Evolutionary conservation across 2,797 vertebrate species (phyloP).

Genomic region (Scleropages formosus): DNA sequence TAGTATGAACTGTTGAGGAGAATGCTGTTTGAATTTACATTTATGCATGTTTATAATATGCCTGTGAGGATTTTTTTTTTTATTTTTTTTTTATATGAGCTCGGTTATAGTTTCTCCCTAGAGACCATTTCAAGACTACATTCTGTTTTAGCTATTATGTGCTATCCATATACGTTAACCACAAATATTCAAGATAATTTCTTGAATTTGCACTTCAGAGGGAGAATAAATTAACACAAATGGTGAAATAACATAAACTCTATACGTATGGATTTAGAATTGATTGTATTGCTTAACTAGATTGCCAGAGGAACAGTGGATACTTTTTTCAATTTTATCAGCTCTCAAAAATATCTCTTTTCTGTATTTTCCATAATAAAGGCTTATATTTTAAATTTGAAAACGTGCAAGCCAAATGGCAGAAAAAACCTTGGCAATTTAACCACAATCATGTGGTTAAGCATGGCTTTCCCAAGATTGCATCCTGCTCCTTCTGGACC

Average conservation of each 20-base stretch:
- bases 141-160: no score
- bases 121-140: neutral
- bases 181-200: no score
- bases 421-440: neutral
- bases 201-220: no score
- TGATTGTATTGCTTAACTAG: neutral
- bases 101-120: neutral
- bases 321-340: neutral
- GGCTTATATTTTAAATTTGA: neutral
- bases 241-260: neutral
- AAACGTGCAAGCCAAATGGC: neutral
- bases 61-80: neutral
- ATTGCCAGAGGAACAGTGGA: neutral
- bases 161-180: no score
- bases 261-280: neutral
- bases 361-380: neutral
- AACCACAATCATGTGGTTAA: neutral
- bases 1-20: no score
- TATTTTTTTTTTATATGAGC: neutral
- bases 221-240: neutral
- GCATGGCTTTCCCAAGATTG: neutral
- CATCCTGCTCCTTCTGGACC: no score
- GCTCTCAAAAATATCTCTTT: neutral
- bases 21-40: neutral
- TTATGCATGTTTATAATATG: no score